These are phyloP conservation scores for Shargacucullia verbasci DNA, from an alignment of 2,888 invertebrate species.

Conservation along the genomic window DNA sequence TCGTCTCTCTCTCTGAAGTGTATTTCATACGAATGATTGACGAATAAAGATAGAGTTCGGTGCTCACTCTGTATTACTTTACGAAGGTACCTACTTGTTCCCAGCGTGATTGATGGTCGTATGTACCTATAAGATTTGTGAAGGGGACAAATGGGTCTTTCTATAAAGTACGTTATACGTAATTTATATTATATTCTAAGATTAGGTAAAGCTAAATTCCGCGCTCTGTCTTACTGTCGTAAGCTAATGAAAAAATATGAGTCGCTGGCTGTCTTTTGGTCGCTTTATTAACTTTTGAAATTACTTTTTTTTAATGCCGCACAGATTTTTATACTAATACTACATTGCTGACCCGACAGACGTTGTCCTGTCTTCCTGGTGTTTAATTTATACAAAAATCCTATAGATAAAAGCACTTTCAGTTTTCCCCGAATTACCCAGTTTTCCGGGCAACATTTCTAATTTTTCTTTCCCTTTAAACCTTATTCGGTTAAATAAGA, in stretches of 20 bases:
- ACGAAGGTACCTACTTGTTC: constrained; percentile 11
- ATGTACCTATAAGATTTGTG: constrained; percentile 23
- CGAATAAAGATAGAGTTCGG: constrained; percentile 39
- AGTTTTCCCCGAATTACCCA: no score
- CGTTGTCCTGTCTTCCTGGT: no score
- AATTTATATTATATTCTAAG: constrained; percentile 12
- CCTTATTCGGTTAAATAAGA: no score
- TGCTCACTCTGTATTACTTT: constrained; percentile 23
- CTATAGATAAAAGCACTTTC: no score
- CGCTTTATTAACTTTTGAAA: constrained; percentile 60
- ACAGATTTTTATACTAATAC: constrained; percentile 9
- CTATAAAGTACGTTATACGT: constrained; percentile 2
- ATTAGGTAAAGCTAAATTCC: constrained; percentile 42
- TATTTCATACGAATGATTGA: constrained; percentile 42
- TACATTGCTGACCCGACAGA: no score
- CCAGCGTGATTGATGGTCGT: constrained; percentile 40
- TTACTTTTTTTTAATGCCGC: constrained; percentile 52
- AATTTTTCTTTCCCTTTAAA: no score
- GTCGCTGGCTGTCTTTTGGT: constrained; percentile 46
- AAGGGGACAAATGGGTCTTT: constrained; percentile 24
- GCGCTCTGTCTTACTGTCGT: constrained; percentile 50
- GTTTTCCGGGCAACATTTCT: no score
- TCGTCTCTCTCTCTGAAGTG: constrained; percentile 45
- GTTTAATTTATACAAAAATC: no score
- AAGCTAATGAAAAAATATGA: constrained; percentile 67